phyloP scores from a whole-genome alignment of 2,797 vertebrate species.

The Macroramphosus scolopax region DNA sequence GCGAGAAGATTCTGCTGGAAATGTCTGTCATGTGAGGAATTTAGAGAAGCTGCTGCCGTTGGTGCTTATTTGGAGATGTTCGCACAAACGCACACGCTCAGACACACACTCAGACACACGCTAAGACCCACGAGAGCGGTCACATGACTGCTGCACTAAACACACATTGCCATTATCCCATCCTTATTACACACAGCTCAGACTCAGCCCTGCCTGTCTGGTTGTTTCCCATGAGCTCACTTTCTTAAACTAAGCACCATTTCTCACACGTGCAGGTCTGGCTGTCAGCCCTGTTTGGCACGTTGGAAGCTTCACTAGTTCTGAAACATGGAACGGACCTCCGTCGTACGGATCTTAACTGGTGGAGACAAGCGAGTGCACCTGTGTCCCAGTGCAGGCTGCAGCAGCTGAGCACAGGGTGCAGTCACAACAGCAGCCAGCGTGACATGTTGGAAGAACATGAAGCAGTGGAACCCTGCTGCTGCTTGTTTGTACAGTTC shows the following conservation, averaged over 20 bases:
- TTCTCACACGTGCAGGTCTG: constrained; percentile 41
- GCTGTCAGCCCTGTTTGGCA: constrained; percentile 55
- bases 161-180: constrained; percentile 53
- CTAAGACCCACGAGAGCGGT: constrained; percentile 16
- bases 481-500: neutral
- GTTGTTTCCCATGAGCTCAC: constrained; percentile 43
- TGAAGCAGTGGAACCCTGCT: neutral
- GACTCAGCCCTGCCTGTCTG: constrained; percentile 42
- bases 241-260: constrained; percentile 16
- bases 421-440: constrained; percentile 10
- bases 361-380: constrained; percentile 53
- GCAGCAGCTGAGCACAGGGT: constrained; percentile 55
- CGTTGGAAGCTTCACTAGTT: constrained; percentile 57
- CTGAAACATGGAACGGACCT: constrained; percentile 52
- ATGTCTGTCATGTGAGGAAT: constrained; percentile 37
- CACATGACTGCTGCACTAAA: constrained; percentile 57
- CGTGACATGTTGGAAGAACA: constrained; percentile 10
- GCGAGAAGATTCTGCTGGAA: constrained; percentile 39
- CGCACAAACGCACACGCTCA: constrained; percentile 5
- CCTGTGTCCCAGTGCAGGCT: constrained; percentile 56
- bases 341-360: constrained; percentile 51
- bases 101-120: constrained; percentile 3
- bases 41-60: constrained; percentile 32
- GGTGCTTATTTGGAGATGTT: constrained; percentile 23
- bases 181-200: constrained; percentile 58